Percentiles rank a stretch among this genome's conserved stretches.
Conservation (phyloP, 1,140 invertebrate species). For the Microvelia longipes region DNA sequence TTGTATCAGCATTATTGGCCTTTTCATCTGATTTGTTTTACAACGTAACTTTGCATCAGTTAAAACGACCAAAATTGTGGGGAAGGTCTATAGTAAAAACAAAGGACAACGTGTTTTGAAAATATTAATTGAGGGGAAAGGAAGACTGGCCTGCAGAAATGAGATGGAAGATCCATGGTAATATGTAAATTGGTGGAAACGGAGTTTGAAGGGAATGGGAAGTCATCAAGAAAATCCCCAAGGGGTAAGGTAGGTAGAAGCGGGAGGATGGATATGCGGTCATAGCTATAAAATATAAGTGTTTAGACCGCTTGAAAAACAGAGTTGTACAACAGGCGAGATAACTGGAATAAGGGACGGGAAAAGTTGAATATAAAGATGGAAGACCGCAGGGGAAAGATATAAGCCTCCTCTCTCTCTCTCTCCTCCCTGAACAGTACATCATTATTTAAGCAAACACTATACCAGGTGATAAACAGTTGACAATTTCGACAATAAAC, state of each 20-base stretch:
- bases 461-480: neutral
- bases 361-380: neutral
- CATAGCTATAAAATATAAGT: neutral
- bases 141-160: neutral
- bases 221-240: neutral
- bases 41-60: too few species aligned
- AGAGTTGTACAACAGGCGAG: neutral
- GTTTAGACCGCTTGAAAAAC: neutral
- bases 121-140: too few species aligned
- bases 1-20: too few species aligned
- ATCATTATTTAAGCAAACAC: neutral
- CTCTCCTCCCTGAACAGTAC: neutral
- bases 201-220: neutral
- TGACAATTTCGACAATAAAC: neutral
- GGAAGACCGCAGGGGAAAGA: neutral
- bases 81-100: too few species aligned
- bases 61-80: too few species aligned
- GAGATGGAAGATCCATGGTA: neutral
- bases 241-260: neutral
- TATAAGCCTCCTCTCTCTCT: neutral
- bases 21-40: too few species aligned
- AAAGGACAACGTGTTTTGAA: too few species aligned
- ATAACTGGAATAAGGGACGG: neutral
- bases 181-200: neutral
- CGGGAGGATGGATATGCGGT: neutral